Percentiles rank a stretch among this genome's conserved stretches.
These are phyloP conservation scores for Vulpes lagopus DNA, from an alignment of 2,113 vertebrate genomes.

Conservation along the genomic window DNA sequence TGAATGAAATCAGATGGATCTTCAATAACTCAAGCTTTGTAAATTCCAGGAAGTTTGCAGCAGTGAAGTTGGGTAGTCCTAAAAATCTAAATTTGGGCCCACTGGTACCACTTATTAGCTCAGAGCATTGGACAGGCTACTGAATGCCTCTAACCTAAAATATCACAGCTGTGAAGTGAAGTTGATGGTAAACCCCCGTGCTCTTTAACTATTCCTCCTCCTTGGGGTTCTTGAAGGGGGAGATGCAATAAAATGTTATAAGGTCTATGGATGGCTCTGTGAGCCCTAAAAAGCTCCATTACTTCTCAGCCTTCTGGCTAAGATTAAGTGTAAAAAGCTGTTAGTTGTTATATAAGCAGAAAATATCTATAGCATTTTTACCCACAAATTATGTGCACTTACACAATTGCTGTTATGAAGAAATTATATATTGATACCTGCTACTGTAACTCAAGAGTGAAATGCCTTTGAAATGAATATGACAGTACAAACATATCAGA, in stretches of 20 bases:
- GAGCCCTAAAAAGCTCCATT: too few relatives aligned
- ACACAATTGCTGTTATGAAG: not conserved
- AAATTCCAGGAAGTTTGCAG: not conserved
- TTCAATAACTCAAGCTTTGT: not conserved
- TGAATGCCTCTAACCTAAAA: not conserved
- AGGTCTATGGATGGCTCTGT: not conserved
- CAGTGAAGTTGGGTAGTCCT: too few relatives aligned
- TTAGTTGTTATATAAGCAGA: not conserved
- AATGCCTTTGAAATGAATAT: too few relatives aligned
- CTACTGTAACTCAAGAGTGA: not conserved
- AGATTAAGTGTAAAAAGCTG: not conserved
- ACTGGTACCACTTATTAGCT: too few relatives aligned
- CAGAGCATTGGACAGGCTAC: not conserved
- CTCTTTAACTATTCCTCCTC: not conserved
- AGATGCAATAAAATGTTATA: accelerated
- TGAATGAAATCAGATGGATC: not conserved
- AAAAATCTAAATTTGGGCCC: not conserved
- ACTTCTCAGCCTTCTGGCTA: not conserved
- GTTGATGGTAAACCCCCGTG: accelerated
- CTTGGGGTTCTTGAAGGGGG: not conserved
- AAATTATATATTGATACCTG: not conserved
- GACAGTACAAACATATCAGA: not conserved
- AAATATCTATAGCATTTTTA: not conserved
- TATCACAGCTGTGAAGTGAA: not conserved
- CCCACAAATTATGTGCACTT: not conserved